phyloP scores from a whole-genome alignment of 2,797 vertebrate genomes.

The Acipenser ruthenus region DNA sequence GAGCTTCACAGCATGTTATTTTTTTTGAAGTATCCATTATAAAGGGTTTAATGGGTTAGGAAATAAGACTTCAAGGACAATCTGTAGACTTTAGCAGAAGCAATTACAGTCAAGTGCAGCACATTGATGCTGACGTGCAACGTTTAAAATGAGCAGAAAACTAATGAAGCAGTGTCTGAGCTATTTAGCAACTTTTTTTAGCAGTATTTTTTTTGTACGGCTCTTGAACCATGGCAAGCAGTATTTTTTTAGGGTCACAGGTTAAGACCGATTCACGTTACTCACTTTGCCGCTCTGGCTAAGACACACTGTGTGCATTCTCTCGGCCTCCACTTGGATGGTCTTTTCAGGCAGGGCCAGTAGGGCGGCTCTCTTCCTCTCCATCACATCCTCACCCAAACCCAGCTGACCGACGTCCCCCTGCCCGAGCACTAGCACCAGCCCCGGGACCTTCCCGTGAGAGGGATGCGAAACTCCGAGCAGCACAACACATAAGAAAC shows the following conservation, averaged over 20 bases:
- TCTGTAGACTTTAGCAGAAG: no score
- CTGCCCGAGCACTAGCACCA: conserved; percentile 84
- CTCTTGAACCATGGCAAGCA: no score
- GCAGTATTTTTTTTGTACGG: no score
- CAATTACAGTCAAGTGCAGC: no score
- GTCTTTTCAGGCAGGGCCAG: conserved; percentile 70
- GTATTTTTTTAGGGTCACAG: not conserved
- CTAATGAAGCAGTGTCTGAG: no score
- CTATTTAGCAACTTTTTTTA: no score
- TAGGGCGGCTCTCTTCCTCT: conserved; percentile 83
- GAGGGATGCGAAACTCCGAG: conserved; percentile 73
- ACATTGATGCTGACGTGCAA: no score
- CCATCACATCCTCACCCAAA: conserved; percentile 75
- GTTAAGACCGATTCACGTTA: not conserved
- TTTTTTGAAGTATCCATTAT: no score
- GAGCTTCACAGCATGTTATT: no score
- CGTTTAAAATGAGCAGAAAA: no score
- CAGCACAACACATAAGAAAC: not conserved
- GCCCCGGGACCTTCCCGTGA: conserved; percentile 67
- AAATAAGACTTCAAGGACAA: no score
- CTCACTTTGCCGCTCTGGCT: conserved; percentile 77
- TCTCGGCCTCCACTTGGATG: conserved; percentile 82
- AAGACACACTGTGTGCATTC: conserved; percentile 93
- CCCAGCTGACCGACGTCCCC: conserved; percentile 92
- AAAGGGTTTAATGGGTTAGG: no score